phyloP scores from a whole-genome alignment of 2,113 vertebrate genomes.

The Tenebrosternarchus preto region DNA sequence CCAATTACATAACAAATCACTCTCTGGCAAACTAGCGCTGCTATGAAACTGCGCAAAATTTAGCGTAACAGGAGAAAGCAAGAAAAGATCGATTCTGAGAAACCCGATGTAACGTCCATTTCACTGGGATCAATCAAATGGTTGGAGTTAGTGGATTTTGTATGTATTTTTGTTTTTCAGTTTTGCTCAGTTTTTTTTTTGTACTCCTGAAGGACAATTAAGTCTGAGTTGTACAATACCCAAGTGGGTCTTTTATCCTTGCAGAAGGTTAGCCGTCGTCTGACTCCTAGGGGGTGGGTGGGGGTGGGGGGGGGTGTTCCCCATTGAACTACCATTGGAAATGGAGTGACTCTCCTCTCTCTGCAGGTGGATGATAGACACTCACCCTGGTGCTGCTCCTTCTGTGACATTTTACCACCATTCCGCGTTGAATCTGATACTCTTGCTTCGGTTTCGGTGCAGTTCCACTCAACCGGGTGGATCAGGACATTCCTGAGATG shows the following conservation, averaged over 20 bases:
- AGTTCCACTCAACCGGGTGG: slow-evolving; percentile 66
- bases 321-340: too few species aligned
- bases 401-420: slow-evolving; percentile 51
- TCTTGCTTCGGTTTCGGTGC: slow-evolving; percentile 70
- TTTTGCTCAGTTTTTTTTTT: background rate
- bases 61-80: too few species aligned
- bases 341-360: slow-evolving; percentile 5
- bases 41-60: too few species aligned
- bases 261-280: slow-evolving; percentile 55
- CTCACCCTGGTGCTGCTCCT: slow-evolving; percentile 51
- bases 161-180: too few species aligned
- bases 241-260: slow-evolving; percentile 9
- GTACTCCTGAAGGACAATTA: slow-evolving; percentile 59
- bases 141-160: slow-evolving; percentile 53
- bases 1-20: too few species aligned
- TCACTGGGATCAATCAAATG: background rate
- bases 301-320: too few species aligned
- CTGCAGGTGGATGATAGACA: slow-evolving; percentile 55
- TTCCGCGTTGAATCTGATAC: slow-evolving; percentile 68
- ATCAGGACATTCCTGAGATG: slow-evolving; percentile 74
- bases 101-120: background rate
- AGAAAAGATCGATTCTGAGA: too few species aligned
- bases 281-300: too few species aligned
- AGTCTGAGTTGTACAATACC: slow-evolving; percentile 26
- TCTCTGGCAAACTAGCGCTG: too few species aligned